Evolutionary conservation across 2,113 vertebrate genomes (phyloP), one percentile per base, ranked within the genome.

Genomic region (Heterocephalus glaber): DNA sequence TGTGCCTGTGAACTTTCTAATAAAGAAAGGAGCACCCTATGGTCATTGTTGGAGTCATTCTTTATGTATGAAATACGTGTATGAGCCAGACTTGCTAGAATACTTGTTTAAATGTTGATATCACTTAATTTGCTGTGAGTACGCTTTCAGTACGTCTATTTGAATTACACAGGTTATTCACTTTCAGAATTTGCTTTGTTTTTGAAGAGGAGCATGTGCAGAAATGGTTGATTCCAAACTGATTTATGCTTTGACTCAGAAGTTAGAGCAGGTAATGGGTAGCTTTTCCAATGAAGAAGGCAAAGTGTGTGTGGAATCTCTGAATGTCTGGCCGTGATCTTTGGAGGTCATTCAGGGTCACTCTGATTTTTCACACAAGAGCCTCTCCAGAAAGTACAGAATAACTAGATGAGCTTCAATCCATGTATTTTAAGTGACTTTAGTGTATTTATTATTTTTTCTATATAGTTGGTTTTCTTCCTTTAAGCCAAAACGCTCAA

Each of bases 181-280:
- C 94, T 95, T 95, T 76, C 58, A 82, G 52, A n/a, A 10, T 0
- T 3, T 76, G 86, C 41, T 97, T 1, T 92, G 65, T 97, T 96
- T 49, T 89, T 97, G 89, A 96, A 70, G 81, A 47, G 96, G 90
- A 58, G 86, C 72, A 41, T 92, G 35, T 77, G 87, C 83, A 95
- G 82, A 94, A 87, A 91, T 58, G 68, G 79, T 49, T 90, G 41
- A 82, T 70, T 80, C n/a, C 28, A 8, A 89, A 61, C 19, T 65
- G 22, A 65, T 30, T 91, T 97, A 79, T 86, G 66, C 86, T 93
- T 92, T 93, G 94, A 95, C 92, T 96, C 54, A 58, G 26, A 95
- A 97, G 84, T 88, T 88, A 76, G 58, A 88, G 66, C 82, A 85
- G 56, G 54, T 89, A 92, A 26, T 83, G 65, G 81, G 61, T 72